phyloP scores from a whole-genome alignment of 2,888 invertebrate genomes.

The Cantharis rufa region DNA sequence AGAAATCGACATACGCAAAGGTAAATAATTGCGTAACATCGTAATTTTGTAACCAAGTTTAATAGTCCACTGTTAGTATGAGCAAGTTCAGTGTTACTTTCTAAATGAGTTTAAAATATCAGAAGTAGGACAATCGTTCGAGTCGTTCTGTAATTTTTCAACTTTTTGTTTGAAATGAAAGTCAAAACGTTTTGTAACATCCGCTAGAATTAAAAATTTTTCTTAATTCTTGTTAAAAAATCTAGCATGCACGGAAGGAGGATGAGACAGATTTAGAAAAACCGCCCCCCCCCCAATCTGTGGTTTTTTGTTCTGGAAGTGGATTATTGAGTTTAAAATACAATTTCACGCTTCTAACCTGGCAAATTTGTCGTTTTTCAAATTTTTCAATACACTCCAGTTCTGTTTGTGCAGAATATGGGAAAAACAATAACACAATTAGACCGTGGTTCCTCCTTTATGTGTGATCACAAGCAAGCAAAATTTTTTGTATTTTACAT shows the following conservation, averaged over 20 bases:
- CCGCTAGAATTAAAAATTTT: background rate
- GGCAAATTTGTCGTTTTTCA: background rate
- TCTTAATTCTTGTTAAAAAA: background rate
- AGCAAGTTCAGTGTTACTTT: slow-evolving; percentile 24
- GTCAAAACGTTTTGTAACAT: background rate
- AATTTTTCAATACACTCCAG: background rate
- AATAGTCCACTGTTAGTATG: slow-evolving; percentile 3
- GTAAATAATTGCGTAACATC: background rate
- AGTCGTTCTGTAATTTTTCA: background rate
- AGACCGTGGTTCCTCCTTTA: background rate
- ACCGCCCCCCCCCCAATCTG: background rate
- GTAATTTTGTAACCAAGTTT: background rate
- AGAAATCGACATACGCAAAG: background rate
- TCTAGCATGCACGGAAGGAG: background rate
- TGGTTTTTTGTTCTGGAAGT: background rate
- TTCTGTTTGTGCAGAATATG: background rate
- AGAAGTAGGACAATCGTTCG: background rate
- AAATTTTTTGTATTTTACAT: too few species aligned
- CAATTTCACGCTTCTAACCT: background rate
- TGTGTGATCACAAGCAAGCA: background rate
- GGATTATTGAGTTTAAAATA: background rate
- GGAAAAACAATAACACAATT: background rate
- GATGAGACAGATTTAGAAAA: background rate
- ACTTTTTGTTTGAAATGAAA: slow-evolving; percentile 1
- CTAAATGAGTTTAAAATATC: slow-evolving; percentile 10